A percentile compares a stretch with the other conserved stretches of the same genome.
Conservation (phyloP, 1,140 invertebrate species). For the Nephila pilipes region DNA sequence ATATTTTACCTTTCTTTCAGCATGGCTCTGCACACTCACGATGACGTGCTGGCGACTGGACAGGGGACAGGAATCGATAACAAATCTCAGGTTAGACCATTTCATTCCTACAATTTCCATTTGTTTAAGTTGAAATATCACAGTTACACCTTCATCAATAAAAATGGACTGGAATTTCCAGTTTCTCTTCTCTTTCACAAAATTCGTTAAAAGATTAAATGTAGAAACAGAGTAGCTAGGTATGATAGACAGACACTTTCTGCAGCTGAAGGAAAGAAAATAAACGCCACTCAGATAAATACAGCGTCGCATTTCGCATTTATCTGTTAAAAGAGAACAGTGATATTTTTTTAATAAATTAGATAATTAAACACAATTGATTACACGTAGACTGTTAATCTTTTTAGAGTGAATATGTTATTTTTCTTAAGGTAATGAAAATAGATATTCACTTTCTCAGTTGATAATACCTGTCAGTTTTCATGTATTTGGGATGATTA, state of each 20-base stretch:
- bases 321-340: not conserved
- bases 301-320: not conserved
- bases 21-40: conserved; percentile 94
- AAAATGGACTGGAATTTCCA: not conserved
- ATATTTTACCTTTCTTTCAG: conserved; percentile 81
- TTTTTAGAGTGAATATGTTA: too few relatives aligned
- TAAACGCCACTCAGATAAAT: not conserved
- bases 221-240: not conserved
- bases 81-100: conserved; percentile 79
- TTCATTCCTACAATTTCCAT: conserved; percentile 32
- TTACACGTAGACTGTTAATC: too few relatives aligned
- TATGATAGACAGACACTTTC: not conserved
- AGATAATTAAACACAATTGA: not conserved
- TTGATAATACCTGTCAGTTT: too few relatives aligned
- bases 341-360: not conserved
- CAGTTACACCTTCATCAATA: not conserved
- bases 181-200: not conserved
- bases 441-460: too few relatives aligned
- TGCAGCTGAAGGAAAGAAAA: not conserved
- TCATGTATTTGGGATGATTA: too few relatives aligned
- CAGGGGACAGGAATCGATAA: conserved; percentile 85
- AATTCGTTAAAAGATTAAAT: not conserved
- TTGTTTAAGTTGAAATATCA: conserved; percentile 43
- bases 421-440: too few relatives aligned
- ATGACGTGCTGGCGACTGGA: conserved; percentile 94